Conservation (phyloP, 2,888 invertebrate species). For the Calephelis perditalis region DNA sequence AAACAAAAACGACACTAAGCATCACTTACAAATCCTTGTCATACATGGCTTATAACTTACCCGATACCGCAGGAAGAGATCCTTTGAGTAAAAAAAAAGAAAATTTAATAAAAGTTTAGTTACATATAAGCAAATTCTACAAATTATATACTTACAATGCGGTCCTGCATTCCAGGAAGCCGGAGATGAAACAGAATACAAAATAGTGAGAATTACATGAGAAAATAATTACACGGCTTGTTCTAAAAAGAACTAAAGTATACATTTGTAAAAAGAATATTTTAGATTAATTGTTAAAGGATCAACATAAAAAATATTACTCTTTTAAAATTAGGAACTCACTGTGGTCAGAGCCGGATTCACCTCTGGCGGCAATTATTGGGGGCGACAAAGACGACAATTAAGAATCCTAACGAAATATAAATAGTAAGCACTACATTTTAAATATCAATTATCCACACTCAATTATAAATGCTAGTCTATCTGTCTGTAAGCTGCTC, state of each 20-base stretch:
- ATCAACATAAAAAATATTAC: background rate
- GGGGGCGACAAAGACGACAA: too few species aligned
- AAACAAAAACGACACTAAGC: background rate
- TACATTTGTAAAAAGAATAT: too few species aligned
- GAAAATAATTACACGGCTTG: constrained; percentile 1
- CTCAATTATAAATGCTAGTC: too few species aligned
- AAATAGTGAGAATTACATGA: constrained; percentile 21
- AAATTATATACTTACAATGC: constrained; percentile 52
- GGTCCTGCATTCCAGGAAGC: constrained; percentile 47
- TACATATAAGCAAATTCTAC: constrained; percentile 22
- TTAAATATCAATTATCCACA: too few species aligned
- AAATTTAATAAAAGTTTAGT: constrained; percentile 27
- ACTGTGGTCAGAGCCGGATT: too few species aligned
- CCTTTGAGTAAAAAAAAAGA: constrained; percentile 59
- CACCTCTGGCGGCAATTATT: too few species aligned
- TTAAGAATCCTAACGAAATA: too few species aligned
- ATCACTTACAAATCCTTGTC: background rate
- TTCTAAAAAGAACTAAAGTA: background rate
- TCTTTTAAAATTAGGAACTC: too few species aligned
- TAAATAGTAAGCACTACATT: too few species aligned
- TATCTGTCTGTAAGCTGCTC: too few species aligned
- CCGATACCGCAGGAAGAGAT: constrained; percentile 60
- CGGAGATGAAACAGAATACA: constrained; percentile 34
- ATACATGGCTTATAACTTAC: constrained; percentile 41
- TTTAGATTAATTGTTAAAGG: background rate